Conservation (phyloP, 2,113 vertebrate species). For the Zeus faber region DNA sequence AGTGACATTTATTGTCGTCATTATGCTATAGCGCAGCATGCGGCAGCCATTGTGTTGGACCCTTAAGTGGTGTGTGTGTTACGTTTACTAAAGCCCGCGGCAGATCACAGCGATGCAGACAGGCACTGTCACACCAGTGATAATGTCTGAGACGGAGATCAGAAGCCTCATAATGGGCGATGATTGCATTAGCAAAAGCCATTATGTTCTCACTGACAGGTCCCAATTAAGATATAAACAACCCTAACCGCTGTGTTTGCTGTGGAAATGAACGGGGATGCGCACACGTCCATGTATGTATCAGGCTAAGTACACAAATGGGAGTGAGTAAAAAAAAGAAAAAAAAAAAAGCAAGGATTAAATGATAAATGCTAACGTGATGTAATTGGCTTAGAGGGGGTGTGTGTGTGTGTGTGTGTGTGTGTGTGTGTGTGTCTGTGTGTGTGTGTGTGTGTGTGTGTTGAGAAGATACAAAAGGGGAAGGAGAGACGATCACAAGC, state of each 20-base stretch:
- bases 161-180: conserved; percentile 53
- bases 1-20: neutral
- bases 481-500: too few species aligned
- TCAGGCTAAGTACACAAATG: too few species aligned
- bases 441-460: too few species aligned
- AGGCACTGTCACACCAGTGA: conserved; percentile 48
- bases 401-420: too few species aligned
- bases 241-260: conserved; percentile 34
- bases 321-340: too few species aligned
- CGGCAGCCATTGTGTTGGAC: neutral
- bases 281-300: too few species aligned
- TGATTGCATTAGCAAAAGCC: conserved; percentile 55
- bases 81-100: neutral
- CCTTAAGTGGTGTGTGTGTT: neutral
- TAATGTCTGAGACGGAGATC: conserved; percentile 51
- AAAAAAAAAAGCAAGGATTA: too few species aligned
- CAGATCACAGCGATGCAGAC: conserved; percentile 29
- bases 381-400: too few species aligned
- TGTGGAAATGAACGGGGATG: conserved; percentile 27
- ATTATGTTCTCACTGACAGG: conserved; percentile 55
- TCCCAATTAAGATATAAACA: conserved; percentile 63
- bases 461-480: too few species aligned
- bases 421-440: too few species aligned
- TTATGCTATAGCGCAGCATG: neutral
- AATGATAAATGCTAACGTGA: too few species aligned